phyloP scores from a whole-genome alignment of 2,888 invertebrate genomes.

The Escarpia spicata region DNA sequence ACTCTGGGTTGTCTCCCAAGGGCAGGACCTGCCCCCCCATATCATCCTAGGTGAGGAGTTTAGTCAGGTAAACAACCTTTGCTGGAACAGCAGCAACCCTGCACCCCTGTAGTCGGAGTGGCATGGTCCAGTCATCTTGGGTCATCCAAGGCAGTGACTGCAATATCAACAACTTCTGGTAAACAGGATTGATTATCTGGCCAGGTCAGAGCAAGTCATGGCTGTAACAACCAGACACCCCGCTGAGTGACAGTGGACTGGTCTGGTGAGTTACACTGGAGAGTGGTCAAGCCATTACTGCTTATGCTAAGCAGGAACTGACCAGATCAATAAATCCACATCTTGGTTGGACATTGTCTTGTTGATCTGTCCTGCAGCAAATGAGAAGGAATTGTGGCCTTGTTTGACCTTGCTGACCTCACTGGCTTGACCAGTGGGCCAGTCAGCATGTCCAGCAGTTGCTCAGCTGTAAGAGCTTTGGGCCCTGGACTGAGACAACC shows the following conservation, averaged over 20 bases:
- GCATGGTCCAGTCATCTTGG: neutral
- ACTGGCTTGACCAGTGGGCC: neutral
- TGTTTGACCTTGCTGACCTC: neutral
- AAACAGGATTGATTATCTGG: neutral
- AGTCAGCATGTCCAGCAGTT: neutral
- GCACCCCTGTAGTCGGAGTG: neutral
- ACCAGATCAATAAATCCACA: neutral
- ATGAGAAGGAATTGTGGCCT: neutral
- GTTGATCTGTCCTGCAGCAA: neutral
- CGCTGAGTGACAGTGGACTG: neutral
- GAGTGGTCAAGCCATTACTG: neutral
- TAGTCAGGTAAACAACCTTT: neutral
- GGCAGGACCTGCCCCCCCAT: neutral
- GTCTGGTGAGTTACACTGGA: neutral
- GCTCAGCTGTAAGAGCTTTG: too few species aligned
- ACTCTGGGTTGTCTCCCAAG: neutral
- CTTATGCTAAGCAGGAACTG: neutral
- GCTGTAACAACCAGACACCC: neutral
- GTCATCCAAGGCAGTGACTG: neutral
- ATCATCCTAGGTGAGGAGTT: neutral
- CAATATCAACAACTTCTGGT: neutral
- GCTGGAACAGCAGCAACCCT: neutral
- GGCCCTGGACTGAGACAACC: too few species aligned
- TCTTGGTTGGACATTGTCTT: neutral
- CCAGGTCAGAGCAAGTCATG: conserved; percentile 10